Evolutionary conservation across 2,888 invertebrate species (phyloP), one percentile per base, ranked within the genome.

Genomic region (Pristionchus fissidentatus): DNA sequence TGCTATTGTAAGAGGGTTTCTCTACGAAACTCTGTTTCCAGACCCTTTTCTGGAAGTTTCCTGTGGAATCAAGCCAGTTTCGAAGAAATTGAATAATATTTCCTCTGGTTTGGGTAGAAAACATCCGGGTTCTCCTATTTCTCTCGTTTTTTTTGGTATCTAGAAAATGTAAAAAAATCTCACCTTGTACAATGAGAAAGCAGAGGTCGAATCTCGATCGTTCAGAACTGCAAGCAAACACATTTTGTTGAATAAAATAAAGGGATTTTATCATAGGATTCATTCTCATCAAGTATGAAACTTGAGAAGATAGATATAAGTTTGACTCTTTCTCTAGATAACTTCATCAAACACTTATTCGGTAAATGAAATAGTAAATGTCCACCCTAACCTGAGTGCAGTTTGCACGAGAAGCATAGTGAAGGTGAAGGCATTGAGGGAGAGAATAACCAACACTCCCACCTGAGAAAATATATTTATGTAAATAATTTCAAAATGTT

Each of bases 401-500:
- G 81, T 81, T 66, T 81, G 81, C 0, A 81, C 81, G 4, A 81
- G 55, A 22, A 81, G 66, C 81, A 81, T 81, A 22, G 66, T 60
- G 81, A 81, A 81, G 26, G 81, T 81, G 81, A 81, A 81, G 32
- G 66, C 32, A 32, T 81, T 81, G 62, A 81, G 81, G 22, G 38
- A 49, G 15, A 66, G n/a, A 32, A 81, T 81, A 13, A 81, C 49
- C 2, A 55, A 13, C 1, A 81, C 62, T 66, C 81, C 81, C 3
- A 66, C 81, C 81, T 81, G 81, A 46, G 66, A 46, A 15, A 13
- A 77, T 10, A 10, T 26, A 46, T 26, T 49, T 49, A 49, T 49
- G 49, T 49, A 19, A 49, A 49, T 49, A 49, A 49, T 49, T 15
- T 15, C 19, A 49, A 49, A 15, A 49, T 49, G 19, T 49, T 49